Conservation (phyloP, 2,888 invertebrate species). For the Neoscelio sp. region DNA sequence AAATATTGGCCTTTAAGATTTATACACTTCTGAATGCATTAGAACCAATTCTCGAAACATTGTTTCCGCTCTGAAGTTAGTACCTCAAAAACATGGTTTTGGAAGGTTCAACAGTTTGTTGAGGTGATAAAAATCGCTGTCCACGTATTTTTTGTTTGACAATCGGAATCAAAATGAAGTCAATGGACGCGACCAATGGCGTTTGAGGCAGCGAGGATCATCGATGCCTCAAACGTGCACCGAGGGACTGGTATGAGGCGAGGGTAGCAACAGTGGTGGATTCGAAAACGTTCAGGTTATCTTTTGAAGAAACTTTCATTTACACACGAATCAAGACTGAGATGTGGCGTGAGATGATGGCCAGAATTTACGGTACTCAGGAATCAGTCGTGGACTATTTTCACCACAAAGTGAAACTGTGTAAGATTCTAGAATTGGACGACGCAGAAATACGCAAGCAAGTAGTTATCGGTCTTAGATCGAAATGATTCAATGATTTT, state of each 20-base stretch:
- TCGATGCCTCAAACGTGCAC: background rate
- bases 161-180: no score
- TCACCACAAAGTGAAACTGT: background rate
- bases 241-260: constrained; percentile 9
- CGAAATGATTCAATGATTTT: background rate
- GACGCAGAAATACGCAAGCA: background rate
- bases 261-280: background rate
- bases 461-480: background rate
- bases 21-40: no score
- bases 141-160: no score
- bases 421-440: background rate
- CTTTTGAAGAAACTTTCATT: constrained; percentile 6
- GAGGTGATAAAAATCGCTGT: no score
- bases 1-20: no score
- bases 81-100: no score
- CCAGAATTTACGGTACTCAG: background rate
- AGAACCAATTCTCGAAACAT: no score
- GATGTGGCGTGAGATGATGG: background rate
- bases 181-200: constrained; percentile 3
- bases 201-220: constrained; percentile 2
- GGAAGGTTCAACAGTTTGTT: no score
- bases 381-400: constrained; percentile 10
- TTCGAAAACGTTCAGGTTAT: background rate
- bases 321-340: background rate
- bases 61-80: no score